phyloP scores from a whole-genome alignment of 2,888 invertebrate genomes.

The Hirtodrosophila confusa region DNA sequence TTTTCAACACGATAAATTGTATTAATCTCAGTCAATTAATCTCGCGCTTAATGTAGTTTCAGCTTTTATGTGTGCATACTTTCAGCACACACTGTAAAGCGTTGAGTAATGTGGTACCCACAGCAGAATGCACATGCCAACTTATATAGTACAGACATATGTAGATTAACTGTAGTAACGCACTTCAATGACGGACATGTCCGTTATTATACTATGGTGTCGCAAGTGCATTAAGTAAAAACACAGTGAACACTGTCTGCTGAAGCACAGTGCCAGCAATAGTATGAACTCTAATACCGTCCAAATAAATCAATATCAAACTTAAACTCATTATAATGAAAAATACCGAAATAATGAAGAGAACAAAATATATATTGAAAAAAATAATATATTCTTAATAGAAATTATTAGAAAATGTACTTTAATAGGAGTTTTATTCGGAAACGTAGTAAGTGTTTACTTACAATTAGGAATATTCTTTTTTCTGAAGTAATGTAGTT shows the following conservation, averaged over 20 bases:
- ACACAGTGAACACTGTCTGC: constrained; percentile 6
- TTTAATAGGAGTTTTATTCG: no score
- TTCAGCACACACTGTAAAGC: constrained; percentile 27
- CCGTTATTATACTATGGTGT: constrained; percentile 10
- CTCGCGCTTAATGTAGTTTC: neutral
- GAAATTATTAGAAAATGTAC: no score
- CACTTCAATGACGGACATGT: constrained; percentile 21
- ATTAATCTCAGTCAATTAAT: neutral
- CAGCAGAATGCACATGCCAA: neutral
- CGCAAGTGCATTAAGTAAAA: constrained; percentile 1
- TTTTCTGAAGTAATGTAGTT: no score
- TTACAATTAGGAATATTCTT: no score
- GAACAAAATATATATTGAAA: no score
- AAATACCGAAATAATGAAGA: no score
- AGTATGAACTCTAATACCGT: no score
- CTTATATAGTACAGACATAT: constrained; percentile 11
- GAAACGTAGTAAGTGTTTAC: no score
- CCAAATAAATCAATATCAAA: no score
- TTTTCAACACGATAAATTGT: constrained; percentile 13
- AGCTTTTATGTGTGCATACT: constrained; percentile 18
- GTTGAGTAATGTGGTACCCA: constrained; percentile 2
- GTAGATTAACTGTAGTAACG: constrained; percentile 38
- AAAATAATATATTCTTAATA: no score
- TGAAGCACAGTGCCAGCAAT: constrained; percentile 1
- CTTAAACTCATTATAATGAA: no score